Base-by-base conservation (phyloP, 2,888 invertebrate genomes). In the Drosophila barbarae region DNA sequence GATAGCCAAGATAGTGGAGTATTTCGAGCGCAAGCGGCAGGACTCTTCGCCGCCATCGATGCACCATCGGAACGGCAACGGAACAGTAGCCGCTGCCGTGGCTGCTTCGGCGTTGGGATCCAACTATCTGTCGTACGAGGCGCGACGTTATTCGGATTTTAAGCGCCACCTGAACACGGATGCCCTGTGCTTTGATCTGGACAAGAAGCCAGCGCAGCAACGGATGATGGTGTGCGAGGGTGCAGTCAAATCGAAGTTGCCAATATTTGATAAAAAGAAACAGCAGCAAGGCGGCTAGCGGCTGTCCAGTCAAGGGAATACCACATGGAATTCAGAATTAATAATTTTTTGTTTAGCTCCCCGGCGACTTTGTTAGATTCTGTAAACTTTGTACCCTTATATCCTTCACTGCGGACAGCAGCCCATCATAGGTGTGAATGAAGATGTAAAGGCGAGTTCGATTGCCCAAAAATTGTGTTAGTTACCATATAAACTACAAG, bases 1-100 rank as follows among this genome's bases (percentile, higher is more conserved):
- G 87, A 96, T 96, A 75, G 93, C 95, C 50, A 93, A 93, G 86
- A 96, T 96, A 76, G 96, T 96, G 30, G 96, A 96, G 84, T 96
- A 96, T 89, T 96, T 96, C 89, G 96, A 96, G 89, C 91, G 94
- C 49, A 94, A 95, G 87, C 93, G 93, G 51, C 92, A 88, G 80
- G 89, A 89, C 67, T 83, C 87, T 60, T 73, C 77, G 57, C 86
- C 82, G 36, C 85, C 80, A 5, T 81, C 76, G 35, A 67, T 73
- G 46, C 76, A 72, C 58, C 74, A 71, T 61, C 81, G 83, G 18
- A 77, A 75, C 55, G 73, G 77, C 21, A 84, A 83, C 67, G 80
- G 85, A 5, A 79, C 77, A 9, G 80, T 87, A 68, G 87, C 87
- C 3, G 88, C 88, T 26, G 89, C 88, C 10, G 88, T 87, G 12